Evolutionary conservation across 2,797 vertebrate species (phyloP).

Genomic region (Morus bassanus): DNA sequence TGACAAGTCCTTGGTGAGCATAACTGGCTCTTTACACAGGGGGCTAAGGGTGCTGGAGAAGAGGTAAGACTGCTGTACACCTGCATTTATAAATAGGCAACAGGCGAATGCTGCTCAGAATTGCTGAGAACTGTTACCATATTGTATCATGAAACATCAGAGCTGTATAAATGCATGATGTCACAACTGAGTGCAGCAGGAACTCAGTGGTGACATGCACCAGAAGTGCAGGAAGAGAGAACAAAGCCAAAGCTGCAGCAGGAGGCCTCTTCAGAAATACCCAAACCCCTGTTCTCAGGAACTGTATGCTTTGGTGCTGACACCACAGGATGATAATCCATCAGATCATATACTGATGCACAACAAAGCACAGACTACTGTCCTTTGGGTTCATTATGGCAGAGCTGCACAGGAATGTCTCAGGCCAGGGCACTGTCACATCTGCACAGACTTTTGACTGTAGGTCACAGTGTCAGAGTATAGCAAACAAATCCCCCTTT

Average conservation of each 20-base stretch:
- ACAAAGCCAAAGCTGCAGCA: background rate
- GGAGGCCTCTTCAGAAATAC: background rate
- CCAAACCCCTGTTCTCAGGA: background rate
- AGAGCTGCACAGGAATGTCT: background rate
- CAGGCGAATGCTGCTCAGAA: background rate
- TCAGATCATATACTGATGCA: background rate
- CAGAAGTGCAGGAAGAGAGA: background rate
- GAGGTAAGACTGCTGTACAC: background rate
- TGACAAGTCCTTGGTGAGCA: background rate
- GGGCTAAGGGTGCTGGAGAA: background rate
- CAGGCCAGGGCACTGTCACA: background rate
- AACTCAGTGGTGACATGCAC: background rate
- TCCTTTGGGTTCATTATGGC: background rate
- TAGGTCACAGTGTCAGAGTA: background rate
- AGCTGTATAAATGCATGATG: background rate
- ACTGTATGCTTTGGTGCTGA: background rate
- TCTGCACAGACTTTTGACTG: background rate
- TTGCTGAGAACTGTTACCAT: background rate
- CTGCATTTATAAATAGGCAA: background rate
- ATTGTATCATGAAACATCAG: background rate
- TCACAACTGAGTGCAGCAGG: background rate
- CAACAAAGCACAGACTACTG: background rate
- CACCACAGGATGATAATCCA: background rate
- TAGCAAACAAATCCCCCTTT: background rate
- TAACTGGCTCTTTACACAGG: background rate